Conservation (phyloP, 2,113 vertebrate genomes). For the Cranoglanis bouderius region DNA sequence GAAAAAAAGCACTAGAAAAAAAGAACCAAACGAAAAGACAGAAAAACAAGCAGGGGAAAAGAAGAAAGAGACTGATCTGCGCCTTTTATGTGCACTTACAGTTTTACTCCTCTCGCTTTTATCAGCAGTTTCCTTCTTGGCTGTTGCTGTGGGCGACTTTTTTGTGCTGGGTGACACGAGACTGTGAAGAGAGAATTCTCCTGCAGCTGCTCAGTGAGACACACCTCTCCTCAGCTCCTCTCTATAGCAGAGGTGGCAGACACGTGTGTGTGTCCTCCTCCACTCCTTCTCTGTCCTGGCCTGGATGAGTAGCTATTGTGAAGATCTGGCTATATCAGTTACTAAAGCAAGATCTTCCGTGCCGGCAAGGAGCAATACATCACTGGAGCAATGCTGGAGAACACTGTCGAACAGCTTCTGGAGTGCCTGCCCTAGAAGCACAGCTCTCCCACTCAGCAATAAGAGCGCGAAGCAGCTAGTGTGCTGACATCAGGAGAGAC, state of each 20-base stretch:
- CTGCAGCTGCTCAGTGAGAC: conserved; percentile 40
- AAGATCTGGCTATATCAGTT: conserved; percentile 44
- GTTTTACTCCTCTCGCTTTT: conserved; percentile 11
- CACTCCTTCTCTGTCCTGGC: conserved; percentile 38
- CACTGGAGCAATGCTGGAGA: conserved; percentile 53
- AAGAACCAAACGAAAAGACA: conserved; percentile 12
- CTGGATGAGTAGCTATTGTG: conserved; percentile 43
- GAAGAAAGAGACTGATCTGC: not conserved
- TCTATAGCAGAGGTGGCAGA: conserved; percentile 37
- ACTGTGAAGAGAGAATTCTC: conserved; percentile 29
- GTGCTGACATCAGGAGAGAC: conserved; percentile 21
- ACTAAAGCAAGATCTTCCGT: conserved; percentile 40
- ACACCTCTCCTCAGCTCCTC: conserved; percentile 33
- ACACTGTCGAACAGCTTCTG: conserved; percentile 44
- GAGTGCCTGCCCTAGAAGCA: conserved; percentile 40
- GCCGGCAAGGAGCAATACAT: conserved; percentile 29
- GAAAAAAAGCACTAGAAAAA: conserved; percentile 27
- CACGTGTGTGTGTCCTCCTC: conserved; percentile 18
- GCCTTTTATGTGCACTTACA: conserved; percentile 45
- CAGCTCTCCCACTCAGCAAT: conserved; percentile 35
- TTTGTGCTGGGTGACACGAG: conserved; percentile 15
- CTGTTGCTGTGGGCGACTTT: conserved; percentile 36
- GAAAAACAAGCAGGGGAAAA: conserved; percentile 25
- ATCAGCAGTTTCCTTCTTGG: conserved; percentile 28
- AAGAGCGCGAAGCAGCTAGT: conserved; percentile 39